These are phyloP conservation scores for Misgurnus mizolepis DNA, from an alignment of 2,113 vertebrate species.

Conservation along the genomic window DNA sequence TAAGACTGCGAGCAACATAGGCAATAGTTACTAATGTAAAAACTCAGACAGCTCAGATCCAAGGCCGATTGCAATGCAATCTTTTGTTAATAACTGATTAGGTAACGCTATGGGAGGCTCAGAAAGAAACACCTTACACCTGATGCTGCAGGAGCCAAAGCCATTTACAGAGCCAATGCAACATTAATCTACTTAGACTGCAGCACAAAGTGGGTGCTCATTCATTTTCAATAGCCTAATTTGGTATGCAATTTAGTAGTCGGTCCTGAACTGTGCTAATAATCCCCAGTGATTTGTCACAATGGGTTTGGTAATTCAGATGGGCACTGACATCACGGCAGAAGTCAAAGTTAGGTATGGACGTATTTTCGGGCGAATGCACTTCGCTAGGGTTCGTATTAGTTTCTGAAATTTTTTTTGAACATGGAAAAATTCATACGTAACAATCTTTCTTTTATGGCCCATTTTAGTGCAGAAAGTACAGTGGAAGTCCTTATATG, in stretches of 20 bases:
- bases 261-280: slow-evolving; percentile 54
- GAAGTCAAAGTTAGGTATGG: background rate
- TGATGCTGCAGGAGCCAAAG: slow-evolving; percentile 32
- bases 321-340: slow-evolving; percentile 51
- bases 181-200: slow-evolving; percentile 47
- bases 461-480: too few relatives aligned
- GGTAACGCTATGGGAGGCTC: slow-evolving; percentile 31
- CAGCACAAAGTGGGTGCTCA: slow-evolving; percentile 45
- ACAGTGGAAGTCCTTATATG: too few relatives aligned
- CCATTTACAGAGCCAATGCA: slow-evolving; percentile 50
- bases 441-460: too few relatives aligned
- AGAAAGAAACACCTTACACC: slow-evolving; percentile 17
- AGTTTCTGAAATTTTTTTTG: too few relatives aligned
- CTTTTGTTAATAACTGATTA: slow-evolving; percentile 39
- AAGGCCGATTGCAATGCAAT: background rate
- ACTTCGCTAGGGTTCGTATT: too few relatives aligned
- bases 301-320: slow-evolving; percentile 39
- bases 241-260: slow-evolving; percentile 54
- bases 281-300: slow-evolving; percentile 52
- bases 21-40: background rate
- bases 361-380: too few relatives aligned
- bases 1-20: background rate
- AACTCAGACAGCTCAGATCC: background rate
- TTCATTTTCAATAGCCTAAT: slow-evolving; percentile 54
- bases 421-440: too few relatives aligned